These are phyloP conservation scores for Intellagama lesueurii DNA, from an alignment of 2,797 vertebrate species.

Conservation along the genomic window DNA sequence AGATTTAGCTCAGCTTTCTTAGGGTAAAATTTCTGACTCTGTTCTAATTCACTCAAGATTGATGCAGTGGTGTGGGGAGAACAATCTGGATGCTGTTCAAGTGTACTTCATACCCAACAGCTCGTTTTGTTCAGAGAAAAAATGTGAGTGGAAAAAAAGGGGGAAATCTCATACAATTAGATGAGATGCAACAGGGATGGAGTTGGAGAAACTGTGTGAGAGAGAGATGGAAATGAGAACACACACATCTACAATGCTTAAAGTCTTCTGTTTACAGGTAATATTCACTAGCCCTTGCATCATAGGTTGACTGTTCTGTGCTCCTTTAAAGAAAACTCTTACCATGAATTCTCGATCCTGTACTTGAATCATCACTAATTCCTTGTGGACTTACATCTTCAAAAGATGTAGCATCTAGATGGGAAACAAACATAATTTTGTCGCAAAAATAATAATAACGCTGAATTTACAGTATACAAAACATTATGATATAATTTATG, in stretches of 20 bases:
- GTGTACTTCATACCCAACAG: conserved; percentile 66
- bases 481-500: conserved; percentile 41
- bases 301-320: conserved; percentile 40
- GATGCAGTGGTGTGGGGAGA: conserved; percentile 35
- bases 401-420: conserved; percentile 86
- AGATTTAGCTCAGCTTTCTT: not conserved
- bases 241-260: conserved; percentile 67
- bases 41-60: conserved; percentile 33
- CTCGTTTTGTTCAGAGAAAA: conserved; percentile 51
- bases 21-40: conserved; percentile 40
- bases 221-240: conserved; percentile 52
- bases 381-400: conserved; percentile 88
- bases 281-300: conserved; percentile 60
- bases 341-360: conserved; percentile 90
- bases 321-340: conserved; percentile 72
- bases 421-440: conserved; percentile 65
- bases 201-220: conserved; percentile 43
- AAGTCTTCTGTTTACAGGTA: conserved; percentile 54
- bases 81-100: conserved; percentile 64
- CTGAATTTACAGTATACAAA: conserved; percentile 19
- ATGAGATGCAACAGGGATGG: conserved; percentile 43
- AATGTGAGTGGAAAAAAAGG: conserved; percentile 42
- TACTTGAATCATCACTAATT: conserved; percentile 88
- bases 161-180: conserved; percentile 37
- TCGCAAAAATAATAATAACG: conserved; percentile 28